phyloP scores from a whole-genome alignment of 64 coral and sea anemone species.

The Montipora cactus region DNA sequence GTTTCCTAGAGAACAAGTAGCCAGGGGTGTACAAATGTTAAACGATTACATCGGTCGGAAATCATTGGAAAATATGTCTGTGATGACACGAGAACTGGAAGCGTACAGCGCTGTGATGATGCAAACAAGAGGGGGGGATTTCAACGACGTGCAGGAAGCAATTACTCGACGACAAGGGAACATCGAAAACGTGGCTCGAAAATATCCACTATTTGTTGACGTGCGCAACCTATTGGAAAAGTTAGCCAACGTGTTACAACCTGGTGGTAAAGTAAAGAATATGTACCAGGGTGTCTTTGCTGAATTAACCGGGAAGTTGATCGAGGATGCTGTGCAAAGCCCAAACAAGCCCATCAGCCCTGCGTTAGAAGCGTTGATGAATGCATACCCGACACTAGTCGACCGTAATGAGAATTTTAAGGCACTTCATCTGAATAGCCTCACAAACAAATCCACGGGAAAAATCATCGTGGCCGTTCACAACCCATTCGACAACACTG shows the following conservation, averaged over 20 bases:
- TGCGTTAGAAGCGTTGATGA: not conserved
- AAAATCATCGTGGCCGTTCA: not conserved
- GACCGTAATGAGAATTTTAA: not conserved
- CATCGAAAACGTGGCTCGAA: not conserved
- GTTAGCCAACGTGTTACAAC: not conserved
- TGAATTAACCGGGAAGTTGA: not conserved
- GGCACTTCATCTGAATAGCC: not conserved
- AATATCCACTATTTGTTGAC: not conserved
- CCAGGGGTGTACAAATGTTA: not conserved
- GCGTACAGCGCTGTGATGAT: not conserved
- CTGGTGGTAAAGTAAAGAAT: not conserved
- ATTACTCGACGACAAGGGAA: not conserved
- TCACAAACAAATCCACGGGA: not conserved
- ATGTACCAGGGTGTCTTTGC: not conserved
- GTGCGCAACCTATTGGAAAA: not conserved
- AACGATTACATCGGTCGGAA: not conserved
- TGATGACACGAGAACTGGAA: not conserved
- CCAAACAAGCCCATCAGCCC: constrained; percentile 1
- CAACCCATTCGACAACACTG: not conserved
- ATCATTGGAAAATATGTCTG: not conserved
- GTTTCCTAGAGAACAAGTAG: not conserved
- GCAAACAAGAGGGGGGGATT: not conserved
- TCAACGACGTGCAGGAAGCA: not conserved
- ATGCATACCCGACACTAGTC: not conserved
- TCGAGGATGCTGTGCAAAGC: not conserved